These are phyloP conservation scores for Battus philenor DNA, from an alignment of 1,140 invertebrate genomes.

Conservation along the genomic window DNA sequence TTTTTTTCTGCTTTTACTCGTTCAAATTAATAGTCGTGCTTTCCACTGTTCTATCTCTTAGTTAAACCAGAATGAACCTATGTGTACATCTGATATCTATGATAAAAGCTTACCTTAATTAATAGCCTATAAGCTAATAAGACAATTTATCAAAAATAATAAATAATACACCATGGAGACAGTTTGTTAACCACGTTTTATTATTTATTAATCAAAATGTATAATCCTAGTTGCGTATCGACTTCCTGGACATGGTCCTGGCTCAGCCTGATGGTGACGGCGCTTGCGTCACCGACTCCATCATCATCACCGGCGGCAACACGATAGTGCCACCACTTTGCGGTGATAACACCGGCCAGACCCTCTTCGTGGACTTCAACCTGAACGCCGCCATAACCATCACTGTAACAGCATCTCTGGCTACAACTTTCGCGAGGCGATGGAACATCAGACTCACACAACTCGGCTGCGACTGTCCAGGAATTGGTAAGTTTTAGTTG, in stretches of 20 bases:
- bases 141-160: too few relatives aligned
- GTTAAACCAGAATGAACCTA: too few relatives aligned
- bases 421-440: conserved; percentile 78
- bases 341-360: conserved; percentile 88
- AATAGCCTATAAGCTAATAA: too few relatives aligned
- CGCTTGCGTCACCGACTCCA: conserved; percentile 81
- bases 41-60: too few relatives aligned
- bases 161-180: too few relatives aligned
- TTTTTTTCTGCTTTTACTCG: too few relatives aligned
- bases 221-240: conserved; percentile 80
- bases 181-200: too few relatives aligned
- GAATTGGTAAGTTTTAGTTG: conserved; percentile 72
- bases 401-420: conserved; percentile 79
- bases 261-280: conserved; percentile 85
- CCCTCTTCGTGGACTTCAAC: conserved; percentile 87
- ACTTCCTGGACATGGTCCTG: conserved; percentile 84
- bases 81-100: too few relatives aligned
- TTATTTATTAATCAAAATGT: too few relatives aligned
- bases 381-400: conserved; percentile 81
- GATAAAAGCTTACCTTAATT: too few relatives aligned
- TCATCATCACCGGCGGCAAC: conserved; percentile 82
- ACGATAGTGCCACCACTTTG: conserved; percentile 83
- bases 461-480: conserved; percentile 82
- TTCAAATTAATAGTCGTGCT: too few relatives aligned
- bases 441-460: conserved; percentile 88